Percentiles rank a stretch among this genome's conserved stretches.
phyloP scores from a whole-genome alignment of 2,888 invertebrate genomes.

The Drosophila ezoana region DNA sequence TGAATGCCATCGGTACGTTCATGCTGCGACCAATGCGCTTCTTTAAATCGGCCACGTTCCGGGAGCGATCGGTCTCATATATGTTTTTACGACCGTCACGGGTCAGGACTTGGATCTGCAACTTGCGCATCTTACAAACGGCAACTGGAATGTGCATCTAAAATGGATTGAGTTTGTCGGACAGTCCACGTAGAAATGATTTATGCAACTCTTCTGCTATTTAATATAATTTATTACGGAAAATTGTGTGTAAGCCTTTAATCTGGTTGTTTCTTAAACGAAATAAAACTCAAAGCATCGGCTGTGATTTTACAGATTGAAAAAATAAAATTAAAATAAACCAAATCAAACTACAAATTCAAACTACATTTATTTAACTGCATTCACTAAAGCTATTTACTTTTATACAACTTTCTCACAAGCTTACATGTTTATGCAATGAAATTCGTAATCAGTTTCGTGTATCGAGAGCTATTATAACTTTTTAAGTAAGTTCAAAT shows the following conservation, averaged over 20 bases:
- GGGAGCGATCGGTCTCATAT: slow-evolving; percentile 57
- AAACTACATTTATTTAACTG: too few species aligned
- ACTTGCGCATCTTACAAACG: slow-evolving; percentile 40
- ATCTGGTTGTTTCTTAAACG: slow-evolving; percentile 2
- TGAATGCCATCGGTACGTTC: slow-evolving; percentile 68
- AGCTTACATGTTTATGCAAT: neutral
- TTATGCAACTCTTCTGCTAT: slow-evolving; percentile 1
- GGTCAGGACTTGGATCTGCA: slow-evolving; percentile 58
- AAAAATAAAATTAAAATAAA: neutral
- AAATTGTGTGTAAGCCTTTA: slow-evolving; percentile 2
- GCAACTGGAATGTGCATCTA: slow-evolving; percentile 3
- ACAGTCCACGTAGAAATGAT: slow-evolving; percentile 11
- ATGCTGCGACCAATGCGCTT: slow-evolving; percentile 50
- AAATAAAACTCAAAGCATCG: slow-evolving; percentile 23
- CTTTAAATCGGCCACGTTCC: slow-evolving; percentile 58
- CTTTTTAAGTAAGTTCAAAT: too few species aligned
- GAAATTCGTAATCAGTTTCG: neutral
- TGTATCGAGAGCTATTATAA: too few species aligned
- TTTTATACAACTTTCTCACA: neutral
- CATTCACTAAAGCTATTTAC: neutral
- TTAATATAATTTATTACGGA: slow-evolving; percentile 11
- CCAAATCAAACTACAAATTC: too few species aligned
- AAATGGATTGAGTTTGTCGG: slow-evolving; percentile 1
- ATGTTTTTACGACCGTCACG: slow-evolving; percentile 57
- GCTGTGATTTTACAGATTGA: neutral